Conservation (phyloP, 2,113 vertebrate species). For the Tachuris rubrigastra region DNA sequence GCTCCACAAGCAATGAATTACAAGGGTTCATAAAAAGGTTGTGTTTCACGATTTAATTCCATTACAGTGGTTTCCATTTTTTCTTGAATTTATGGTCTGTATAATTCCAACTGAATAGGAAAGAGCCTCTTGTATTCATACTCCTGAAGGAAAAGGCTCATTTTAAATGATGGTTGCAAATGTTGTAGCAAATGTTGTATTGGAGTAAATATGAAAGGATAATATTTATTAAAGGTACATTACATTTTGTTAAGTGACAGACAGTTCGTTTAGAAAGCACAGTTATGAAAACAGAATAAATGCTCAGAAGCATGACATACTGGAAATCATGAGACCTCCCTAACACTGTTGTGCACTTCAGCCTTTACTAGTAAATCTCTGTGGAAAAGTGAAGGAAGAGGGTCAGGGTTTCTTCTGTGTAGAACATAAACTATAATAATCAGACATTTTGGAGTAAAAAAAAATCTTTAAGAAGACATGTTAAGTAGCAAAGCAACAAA, state of each 20-base stretch:
- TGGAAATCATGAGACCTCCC: neutral
- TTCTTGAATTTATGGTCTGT: neutral
- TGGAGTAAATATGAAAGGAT: neutral
- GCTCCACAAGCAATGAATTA: constrained; percentile 28
- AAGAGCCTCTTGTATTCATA: neutral
- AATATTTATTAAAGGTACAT: neutral
- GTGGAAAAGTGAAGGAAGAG: neutral
- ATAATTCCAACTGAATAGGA: neutral
- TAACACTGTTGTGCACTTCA: neutral
- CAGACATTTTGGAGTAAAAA: neutral
- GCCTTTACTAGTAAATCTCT: constrained; percentile 23
- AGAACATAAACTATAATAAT: constrained; percentile 8
- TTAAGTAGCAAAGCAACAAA: neutral
- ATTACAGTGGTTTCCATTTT: constrained; percentile 57
- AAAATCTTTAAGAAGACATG: neutral
- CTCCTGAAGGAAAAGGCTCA: neutral
- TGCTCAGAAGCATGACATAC: neutral
- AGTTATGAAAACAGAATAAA: neutral
- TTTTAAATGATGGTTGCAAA: neutral
- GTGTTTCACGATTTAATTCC: neutral
- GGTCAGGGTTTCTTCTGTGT: neutral
- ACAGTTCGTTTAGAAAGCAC: neutral
- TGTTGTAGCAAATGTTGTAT: neutral
- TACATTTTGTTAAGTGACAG: neutral
- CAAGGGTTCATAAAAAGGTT: constrained; percentile 63